Base-by-base conservation (phyloP, 2,113 vertebrate genomes). In the Dromaius novaehollandiae region DNA sequence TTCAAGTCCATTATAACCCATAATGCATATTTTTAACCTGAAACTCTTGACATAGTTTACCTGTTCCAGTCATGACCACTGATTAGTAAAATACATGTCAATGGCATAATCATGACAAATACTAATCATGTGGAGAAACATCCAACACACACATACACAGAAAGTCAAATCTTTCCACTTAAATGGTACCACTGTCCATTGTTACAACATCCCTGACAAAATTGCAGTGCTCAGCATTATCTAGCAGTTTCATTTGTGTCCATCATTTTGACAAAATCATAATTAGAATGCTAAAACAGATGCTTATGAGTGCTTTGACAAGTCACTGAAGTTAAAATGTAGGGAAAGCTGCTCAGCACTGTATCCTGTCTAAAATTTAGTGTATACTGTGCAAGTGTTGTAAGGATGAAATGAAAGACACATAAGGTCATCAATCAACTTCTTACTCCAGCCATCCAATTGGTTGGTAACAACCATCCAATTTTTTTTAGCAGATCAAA, bases 211-310 rank as follows among this genome's bases (percentile, higher is more conserved):
- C 48, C 81, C 25, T 74, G 56, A 65, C 5, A n/a, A 94, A 94
- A 93, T 16, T 65, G 11, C 55, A 50, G 53, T 58, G 32, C 36
- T 95, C 68, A 93, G 48, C 46, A 75, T 60, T 89, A 88, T 30
- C 44, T 51, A 81, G 17, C 38, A 82, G 66, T 94, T 91, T 96
- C 38, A 86, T 90, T 83, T 91, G n/a, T 89, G 68, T 73, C 64
- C 81, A 93, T 92, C 34, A 85, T 36, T 96, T 58, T 79, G 82
- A 89, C 61, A 96, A 96, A 94, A 84, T n/a, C 46, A 44, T 90
- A 95, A 94, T 92, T 81, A 68, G 58, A 82, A 84, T 80, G 74
- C 42, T 93, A 91, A 90, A 90, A 36, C 11, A 92, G 50, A 46
- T 91, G 95, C 71, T 82, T 19, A 40, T 50, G 36, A 36, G 11